Conservation (phyloP, 2,113 vertebrate genomes). For the Strix aluco region DNA sequence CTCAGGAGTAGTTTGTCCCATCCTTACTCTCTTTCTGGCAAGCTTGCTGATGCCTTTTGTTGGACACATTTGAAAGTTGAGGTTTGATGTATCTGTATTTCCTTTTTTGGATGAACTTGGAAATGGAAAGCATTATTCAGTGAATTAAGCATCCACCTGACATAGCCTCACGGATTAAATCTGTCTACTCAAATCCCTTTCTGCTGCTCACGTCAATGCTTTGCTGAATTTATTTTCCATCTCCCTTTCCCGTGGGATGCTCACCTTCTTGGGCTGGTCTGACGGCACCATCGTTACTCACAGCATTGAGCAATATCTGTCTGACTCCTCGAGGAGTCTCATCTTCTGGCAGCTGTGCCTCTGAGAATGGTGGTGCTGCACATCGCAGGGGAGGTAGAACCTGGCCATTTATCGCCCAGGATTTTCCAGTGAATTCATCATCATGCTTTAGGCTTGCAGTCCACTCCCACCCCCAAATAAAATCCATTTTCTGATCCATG, state of each 20-base stretch:
- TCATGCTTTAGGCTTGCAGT: not conserved
- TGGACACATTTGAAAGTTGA: not conserved
- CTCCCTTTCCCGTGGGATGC: not conserved
- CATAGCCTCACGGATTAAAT: not conserved
- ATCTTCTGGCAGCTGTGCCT: not conserved
- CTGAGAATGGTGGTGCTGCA: not conserved
- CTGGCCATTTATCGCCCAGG: not conserved
- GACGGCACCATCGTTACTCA: not conserved
- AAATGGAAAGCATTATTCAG: constrained; percentile 24
- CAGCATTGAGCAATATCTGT: not conserved
- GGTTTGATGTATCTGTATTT: not conserved
- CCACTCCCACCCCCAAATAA: constrained; percentile 51
- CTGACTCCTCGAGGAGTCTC: not conserved
- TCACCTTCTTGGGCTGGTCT: not conserved
- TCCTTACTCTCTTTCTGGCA: constrained; percentile 22
- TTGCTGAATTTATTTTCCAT: not conserved
- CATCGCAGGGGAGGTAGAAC: not conserved
- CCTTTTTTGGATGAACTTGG: not conserved
- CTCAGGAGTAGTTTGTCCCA: constrained; percentile 49
- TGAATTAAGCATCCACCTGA: constrained; percentile 5
- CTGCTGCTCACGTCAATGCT: not conserved
- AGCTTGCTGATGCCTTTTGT: constrained; percentile 26
- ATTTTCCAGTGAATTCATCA: constrained; percentile 31
- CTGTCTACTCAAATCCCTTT: not conserved
- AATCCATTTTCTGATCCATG: constrained; percentile 56